Percentiles rank a stretch among this genome's conserved stretches.
phyloP scores from a whole-genome alignment of 2,113 vertebrate genomes.

The Tychaedon coryphoeus region DNA sequence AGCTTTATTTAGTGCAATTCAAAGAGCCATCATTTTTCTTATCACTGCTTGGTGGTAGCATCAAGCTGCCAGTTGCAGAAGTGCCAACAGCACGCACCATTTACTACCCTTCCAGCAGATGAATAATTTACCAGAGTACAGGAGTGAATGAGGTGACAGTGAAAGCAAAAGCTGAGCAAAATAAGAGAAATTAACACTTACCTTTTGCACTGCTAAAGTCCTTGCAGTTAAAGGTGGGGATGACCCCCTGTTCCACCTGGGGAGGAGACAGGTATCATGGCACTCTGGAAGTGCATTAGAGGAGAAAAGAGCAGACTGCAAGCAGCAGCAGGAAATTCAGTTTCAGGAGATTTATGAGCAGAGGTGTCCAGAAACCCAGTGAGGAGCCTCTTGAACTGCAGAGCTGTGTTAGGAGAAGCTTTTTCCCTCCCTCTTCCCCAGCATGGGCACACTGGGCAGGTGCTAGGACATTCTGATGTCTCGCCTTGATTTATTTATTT shows the following conservation, averaged over 20 bases:
- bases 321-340: slow-evolving; percentile 25
- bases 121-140: background rate
- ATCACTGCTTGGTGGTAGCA: background rate
- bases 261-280: background rate
- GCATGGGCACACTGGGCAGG: background rate
- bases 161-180: background rate
- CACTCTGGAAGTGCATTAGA: background rate
- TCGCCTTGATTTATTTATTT: slow-evolving; percentile 45
- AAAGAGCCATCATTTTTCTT: slow-evolving; percentile 19
- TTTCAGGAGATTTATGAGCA: slow-evolving; percentile 50
- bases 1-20: background rate
- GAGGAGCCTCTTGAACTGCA: slow-evolving; percentile 3
- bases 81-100: background rate
- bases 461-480: background rate
- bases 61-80: background rate
- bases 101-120: background rate
- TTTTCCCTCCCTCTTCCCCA: background rate
- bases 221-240: background rate
- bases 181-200: background rate
- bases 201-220: background rate
- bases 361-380: slow-evolving; percentile 6
- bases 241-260: background rate
- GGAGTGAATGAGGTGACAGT: background rate
- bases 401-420: background rate
- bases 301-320: background rate